Evolutionary conservation across 2,797 vertebrate genomes (phyloP).

Genomic region (Amblyopsis hoosieri): DNA sequence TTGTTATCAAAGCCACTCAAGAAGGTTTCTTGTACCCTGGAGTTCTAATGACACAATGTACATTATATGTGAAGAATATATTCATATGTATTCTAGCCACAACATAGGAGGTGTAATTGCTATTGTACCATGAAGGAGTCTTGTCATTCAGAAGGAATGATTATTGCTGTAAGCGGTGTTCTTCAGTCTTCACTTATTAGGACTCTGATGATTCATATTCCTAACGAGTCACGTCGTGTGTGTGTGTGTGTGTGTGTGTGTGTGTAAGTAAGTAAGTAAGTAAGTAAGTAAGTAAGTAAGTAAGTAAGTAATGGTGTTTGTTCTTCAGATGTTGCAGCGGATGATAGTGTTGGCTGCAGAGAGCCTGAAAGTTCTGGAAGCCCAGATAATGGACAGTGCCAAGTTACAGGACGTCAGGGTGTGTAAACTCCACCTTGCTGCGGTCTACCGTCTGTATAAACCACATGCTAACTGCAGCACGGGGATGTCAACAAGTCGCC

Average conservation of each 20-base stretch:
- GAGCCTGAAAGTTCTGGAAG: conserved; percentile 84
- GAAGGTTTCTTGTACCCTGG: background rate
- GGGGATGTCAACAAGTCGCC: background rate
- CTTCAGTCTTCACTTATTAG: too few species aligned
- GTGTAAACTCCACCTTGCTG: conserved; percentile 31
- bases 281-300: background rate
- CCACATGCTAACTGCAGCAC: background rate
- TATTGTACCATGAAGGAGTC: background rate
- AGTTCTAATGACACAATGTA: background rate
- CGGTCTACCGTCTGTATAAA: background rate
- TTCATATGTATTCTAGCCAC: background rate
- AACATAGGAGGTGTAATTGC: background rate
- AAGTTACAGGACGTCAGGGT: conserved; percentile 88
- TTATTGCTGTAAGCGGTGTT: background rate
- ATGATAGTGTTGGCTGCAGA: conserved; percentile 83
- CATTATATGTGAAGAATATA: too few species aligned
- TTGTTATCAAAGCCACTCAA: conserved; percentile 4
- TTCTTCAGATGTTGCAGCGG: conserved; percentile 87
- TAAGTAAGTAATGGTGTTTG: background rate
- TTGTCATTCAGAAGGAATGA: background rate
- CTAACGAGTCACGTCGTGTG: background rate
- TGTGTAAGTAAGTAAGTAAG: background rate
- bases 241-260: background rate
- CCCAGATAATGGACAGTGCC: conserved; percentile 81
- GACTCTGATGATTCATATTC: background rate